Base-by-base conservation (phyloP, 2,888 invertebrate genomes). In the Plebejus melissa region DNA sequence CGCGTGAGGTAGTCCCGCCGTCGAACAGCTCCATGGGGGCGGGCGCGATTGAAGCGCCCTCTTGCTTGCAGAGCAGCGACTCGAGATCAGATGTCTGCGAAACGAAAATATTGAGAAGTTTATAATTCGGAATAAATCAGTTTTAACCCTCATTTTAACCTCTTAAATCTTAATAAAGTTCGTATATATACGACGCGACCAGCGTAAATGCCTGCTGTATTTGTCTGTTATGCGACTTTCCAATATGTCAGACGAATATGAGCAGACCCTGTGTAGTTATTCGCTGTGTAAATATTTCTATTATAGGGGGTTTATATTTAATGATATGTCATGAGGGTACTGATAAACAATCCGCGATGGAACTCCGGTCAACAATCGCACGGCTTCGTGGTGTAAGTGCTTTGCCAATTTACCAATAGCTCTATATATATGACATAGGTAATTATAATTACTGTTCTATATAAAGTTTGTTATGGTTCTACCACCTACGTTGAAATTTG, bases 41-140 rank as follows among this genome's bases (percentile, higher is more conserved):
- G 95, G 90, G 95, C 93, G 90, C 95, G 92, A 89, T 92, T 87
- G 86, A 92, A 81, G 87, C 96, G 94, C 94, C 96, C 95, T 94
- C 96, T 94, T 96, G 96, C 91, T 96, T 95, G 94, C 96, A 96
- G 87, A 97, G 95, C 93, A 96, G 95, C 81, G 96, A 96, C 91
- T 97, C 97, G 90, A 97, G 94, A 86, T 97, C 97, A 90, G 96
- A 96, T 88, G 96, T 95, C 96, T 96, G 95, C 28, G 80, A 80
- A 80, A 77, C 77, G 58, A 58, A 46, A 4, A 6, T 16, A 4
- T 69, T 36, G n/a, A 16, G 46, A 22, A 9, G 54, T 28, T 57
- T 57, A 54, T 54, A 54, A 16, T 13, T 16, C 54, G 16, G 16
- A 54, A 54, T 54, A 16, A 54, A 54, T 54, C 54, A 54, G 1